Base-by-base conservation (phyloP, 2,797 vertebrate species). In the Nothura maculosa region DNA sequence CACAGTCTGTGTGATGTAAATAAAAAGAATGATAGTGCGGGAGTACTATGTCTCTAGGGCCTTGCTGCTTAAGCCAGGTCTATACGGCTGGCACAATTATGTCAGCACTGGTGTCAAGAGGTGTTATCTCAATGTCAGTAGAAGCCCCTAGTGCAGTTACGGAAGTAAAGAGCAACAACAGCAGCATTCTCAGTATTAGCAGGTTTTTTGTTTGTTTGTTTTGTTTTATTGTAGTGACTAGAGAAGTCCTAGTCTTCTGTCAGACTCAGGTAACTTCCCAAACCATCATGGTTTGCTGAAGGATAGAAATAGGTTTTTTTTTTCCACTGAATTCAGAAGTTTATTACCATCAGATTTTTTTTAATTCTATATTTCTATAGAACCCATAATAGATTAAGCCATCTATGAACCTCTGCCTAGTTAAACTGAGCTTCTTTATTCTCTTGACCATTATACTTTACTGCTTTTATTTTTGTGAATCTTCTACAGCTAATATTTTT, bases 401-500 rank as follows among this genome's bases (percentile, higher is more conserved):
- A 3, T 10, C 30, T 76, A 38, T 81, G 57, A 61, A 20, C 6
- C 24, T 67, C 82, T 58, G 75, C 62, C 32, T 36, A 79, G 25
- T 54, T 36, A 38, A 63, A 80, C 48, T 43, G 22, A 93, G 30
- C 36, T 48, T 55, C 21, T 38, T 27, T 8, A 1, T 24, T 72
- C 62, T 18, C 12, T 38, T 11, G 52, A 28, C 28, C 52, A 19
- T 54, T 19, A 62, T 72, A 34, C 19, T 10, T 81, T 92, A 20
- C 45, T 19, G 22, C 25, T 25, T 48, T 48, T 48, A 24, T 45
- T 18, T 19, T 18, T 45, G 7, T 74, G 82, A 67, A 32, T 77
- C 67, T 79, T 90, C 81, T 84, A 61, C 68, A 68, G 78, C 89
- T 94, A 88, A 50, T 92, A 77, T 80, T 87, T 85, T 89, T 92